Evolutionary conservation across 1,140 invertebrate species (phyloP).

Genomic region (Cecropterus lyciades): DNA sequence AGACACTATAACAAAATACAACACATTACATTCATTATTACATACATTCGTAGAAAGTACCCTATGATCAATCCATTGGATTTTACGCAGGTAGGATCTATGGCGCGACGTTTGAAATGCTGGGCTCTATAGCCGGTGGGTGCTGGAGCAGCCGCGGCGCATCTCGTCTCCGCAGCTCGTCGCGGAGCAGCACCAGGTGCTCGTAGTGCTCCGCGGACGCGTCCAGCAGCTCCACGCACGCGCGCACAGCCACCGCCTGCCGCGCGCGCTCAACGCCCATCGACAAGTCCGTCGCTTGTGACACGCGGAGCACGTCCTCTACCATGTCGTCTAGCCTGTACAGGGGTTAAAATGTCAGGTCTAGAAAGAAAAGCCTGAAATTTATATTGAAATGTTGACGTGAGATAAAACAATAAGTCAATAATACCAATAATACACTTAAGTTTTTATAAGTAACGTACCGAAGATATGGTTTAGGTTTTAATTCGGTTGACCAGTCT

Average conservation of each 20-base stretch:
- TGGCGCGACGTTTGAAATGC: constrained; percentile 31
- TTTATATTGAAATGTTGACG: no score
- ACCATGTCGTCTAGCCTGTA: constrained; percentile 71
- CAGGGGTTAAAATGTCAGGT: neutral
- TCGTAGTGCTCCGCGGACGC: constrained; percentile 70
- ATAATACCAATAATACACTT: no score
- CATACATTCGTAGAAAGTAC: no score
- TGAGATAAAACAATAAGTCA: no score
- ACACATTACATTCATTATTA: no score
- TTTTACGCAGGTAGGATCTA: no score
- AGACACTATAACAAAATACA: no score
- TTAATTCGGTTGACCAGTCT: no score
- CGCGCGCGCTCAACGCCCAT: constrained; percentile 59
- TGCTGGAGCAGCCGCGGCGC: constrained; percentile 43
- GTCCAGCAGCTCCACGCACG: constrained; percentile 64
- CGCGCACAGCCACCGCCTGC: constrained; percentile 55
- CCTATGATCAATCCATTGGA: no score
- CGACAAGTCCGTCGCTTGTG: constrained; percentile 57
- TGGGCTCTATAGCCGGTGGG: constrained; percentile 61
- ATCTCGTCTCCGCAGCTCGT: constrained; percentile 57
- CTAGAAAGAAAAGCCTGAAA: no score
- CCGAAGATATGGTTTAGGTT: no score
- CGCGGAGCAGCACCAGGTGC: constrained; percentile 59
- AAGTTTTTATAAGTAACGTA: no score
- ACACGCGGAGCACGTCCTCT: constrained; percentile 57